Conservation (phyloP, 1,140 invertebrate species). For the Drosophila albomicans region DNA sequence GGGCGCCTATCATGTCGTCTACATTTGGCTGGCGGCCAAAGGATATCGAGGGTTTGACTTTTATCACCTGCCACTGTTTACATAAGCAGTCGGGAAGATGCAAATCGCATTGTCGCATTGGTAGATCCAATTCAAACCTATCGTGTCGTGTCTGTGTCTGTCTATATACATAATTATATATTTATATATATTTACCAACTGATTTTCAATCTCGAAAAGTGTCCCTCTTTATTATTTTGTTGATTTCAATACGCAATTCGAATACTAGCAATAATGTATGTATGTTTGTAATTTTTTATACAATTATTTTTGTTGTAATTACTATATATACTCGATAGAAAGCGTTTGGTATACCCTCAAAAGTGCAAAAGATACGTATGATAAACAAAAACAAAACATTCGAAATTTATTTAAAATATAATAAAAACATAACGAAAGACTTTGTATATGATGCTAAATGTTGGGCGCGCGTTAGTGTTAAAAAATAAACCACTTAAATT, state of each 20-base stretch:
- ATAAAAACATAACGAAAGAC: slow-evolving; percentile 74
- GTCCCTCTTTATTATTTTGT: slow-evolving; percentile 54
- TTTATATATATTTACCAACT: slow-evolving; percentile 46
- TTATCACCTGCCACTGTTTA: slow-evolving; percentile 92
- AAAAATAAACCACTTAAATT: slow-evolving; percentile 50
- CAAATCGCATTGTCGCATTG: slow-evolving; percentile 35
- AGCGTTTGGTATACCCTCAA: slow-evolving; percentile 60
- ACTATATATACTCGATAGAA: slow-evolving; percentile 60
- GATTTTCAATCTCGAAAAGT: slow-evolving; percentile 56
- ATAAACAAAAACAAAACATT: slow-evolving; percentile 40
- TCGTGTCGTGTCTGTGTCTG: background rate
- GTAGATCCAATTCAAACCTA: slow-evolving; percentile 52
- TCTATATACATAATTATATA: slow-evolving; percentile 47
- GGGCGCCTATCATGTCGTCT: slow-evolving; percentile 93
- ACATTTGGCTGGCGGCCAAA: slow-evolving; percentile 93
- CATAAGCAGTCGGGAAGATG: slow-evolving; percentile 85
- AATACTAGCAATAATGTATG: slow-evolving; percentile 68
- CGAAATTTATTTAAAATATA: slow-evolving; percentile 69
- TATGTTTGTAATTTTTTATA: slow-evolving; percentile 51
- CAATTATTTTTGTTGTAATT: slow-evolving; percentile 71
- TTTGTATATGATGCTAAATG: slow-evolving; percentile 80
- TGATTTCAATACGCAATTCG: slow-evolving; percentile 46
- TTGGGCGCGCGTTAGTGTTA: slow-evolving; percentile 65
- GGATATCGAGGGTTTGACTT: slow-evolving; percentile 93
- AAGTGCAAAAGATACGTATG: slow-evolving; percentile 57